These are phyloP conservation scores for Tichodroma muraria DNA, from an alignment of 2,113 vertebrate genomes.

Conservation along the genomic window DNA sequence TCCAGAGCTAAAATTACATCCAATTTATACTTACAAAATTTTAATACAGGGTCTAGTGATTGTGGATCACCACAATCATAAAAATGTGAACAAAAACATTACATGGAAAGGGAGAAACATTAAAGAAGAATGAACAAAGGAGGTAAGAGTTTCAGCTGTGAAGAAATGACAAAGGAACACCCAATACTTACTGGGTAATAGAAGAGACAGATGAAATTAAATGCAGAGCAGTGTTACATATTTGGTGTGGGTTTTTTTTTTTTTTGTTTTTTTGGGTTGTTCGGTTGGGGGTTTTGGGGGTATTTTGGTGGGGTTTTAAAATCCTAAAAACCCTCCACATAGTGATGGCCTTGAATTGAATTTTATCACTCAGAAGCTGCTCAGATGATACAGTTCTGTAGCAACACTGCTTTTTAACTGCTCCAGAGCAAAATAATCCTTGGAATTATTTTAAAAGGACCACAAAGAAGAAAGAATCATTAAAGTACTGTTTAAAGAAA, in stretches of 20 bases:
- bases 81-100: fast-evolving
- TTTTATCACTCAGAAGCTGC: not conserved
- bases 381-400: not conserved
- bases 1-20: not conserved
- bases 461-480: not conserved
- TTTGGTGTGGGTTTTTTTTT: not conserved
- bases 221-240: not conserved
- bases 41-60: not conserved
- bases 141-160: not conserved
- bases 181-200: not conserved
- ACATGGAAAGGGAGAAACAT: not conserved
- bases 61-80: not conserved
- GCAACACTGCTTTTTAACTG: not conserved
- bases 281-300: not conserved
- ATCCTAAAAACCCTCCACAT: not conserved
- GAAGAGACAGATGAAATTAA: not conserved
- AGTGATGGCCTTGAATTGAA: not conserved
- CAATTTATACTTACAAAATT: not conserved
- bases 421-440: not conserved
- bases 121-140: not conserved
- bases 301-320: not conserved
- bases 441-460: not conserved
- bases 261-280: not conserved
- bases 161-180: not conserved
- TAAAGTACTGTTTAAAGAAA: not conserved